Base-by-base conservation (phyloP, 2,797 vertebrate species). In the Austrolebias charrua region DNA sequence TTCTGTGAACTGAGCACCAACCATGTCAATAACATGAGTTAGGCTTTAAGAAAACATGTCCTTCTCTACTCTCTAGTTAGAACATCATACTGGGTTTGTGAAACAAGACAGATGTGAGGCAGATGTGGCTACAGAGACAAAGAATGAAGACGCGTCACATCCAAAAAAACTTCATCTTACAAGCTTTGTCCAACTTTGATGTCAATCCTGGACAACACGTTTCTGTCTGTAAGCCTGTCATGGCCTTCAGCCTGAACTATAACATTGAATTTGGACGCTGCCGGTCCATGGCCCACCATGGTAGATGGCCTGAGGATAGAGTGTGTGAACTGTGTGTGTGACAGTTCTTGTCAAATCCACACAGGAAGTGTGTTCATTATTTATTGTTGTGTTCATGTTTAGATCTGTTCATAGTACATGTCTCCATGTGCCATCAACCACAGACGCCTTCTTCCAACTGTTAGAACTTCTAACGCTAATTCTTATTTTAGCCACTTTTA, bases 281-380 rank as follows among this genome's bases (percentile, higher is more conserved):
- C n/a, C n/a, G 75, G 69, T 61, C 56, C 66, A 43, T 65, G 45
- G 88, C 87, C 89, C 90, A 87, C 89, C 89, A 2, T 84, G 75
- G 82, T 73, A 86, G 87, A 87, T 60, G 2, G 86, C 90, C 88
- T 48, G 70, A 79, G 83, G 88, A 75, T 33, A 81, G 72, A 20
- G 63, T 79, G 78, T 77, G 70, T 61, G 79, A 82, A 76, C 83
- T 66, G 71, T 44, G 67, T 73, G n/a, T n/a, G 70, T 82, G 75
- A 70, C 47, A 14, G 63, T 66, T 55, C 66, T 73, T 71, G 69
- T 81, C 78, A 81, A 70, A 86, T 62, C 43, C 53, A 50, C 69
- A 73, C 69, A 71, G 67, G 71, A 72, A 65, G 33, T 43, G 80
- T 79, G 78, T 38, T 38, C 83, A 75, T 65, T 74, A 49, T 60